phyloP scores from a whole-genome alignment of 2,113 vertebrate species.

The Panthera leo region DNA sequence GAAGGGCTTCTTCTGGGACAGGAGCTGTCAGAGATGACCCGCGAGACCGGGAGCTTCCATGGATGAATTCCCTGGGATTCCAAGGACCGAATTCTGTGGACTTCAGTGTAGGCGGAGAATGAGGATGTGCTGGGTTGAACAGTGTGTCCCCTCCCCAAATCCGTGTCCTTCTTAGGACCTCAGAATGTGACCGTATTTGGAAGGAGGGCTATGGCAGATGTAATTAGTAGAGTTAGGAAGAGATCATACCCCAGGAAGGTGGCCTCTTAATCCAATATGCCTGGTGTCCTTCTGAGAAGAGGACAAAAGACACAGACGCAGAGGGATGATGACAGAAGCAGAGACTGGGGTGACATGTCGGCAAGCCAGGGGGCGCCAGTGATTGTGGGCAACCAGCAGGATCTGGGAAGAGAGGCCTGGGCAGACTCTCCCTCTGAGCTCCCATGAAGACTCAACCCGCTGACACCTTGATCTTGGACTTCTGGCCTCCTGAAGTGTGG shows the following conservation, averaged over 20 bases:
- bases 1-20: not conserved
- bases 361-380: not conserved
- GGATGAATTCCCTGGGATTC: not conserved
- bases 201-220: not conserved
- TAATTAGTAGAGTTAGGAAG: not conserved
- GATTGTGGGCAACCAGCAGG: not conserved
- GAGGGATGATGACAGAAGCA: not conserved
- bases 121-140: not conserved
- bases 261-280: not conserved
- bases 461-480: not conserved
- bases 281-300: not conserved
- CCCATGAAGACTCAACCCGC: not conserved
- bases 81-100: not conserved
- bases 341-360: rapidly evolving
- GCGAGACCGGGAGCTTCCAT: rapidly evolving
- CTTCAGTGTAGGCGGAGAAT: not conserved
- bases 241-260: not conserved
- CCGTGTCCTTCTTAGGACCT: not conserved
- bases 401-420: not conserved
- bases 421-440: not conserved
- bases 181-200: not conserved
- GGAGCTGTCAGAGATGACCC: rapidly evolving
- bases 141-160: not conserved
- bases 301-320: not conserved
- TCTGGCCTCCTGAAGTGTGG: not conserved